Conservation (phyloP, 2,113 vertebrate species). For the Rhabdornis inornatus region DNA sequence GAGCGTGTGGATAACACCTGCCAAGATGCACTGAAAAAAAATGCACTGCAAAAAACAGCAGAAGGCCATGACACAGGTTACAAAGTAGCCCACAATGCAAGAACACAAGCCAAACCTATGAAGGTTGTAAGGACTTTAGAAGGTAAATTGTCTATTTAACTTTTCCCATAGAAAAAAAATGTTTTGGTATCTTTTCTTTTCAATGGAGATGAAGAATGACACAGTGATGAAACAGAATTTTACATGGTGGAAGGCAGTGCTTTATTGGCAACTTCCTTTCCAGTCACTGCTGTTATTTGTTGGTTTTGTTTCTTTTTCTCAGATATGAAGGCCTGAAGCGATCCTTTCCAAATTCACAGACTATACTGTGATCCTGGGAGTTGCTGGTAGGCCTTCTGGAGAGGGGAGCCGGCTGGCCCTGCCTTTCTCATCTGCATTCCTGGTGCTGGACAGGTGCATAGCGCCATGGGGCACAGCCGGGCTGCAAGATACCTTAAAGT, state of each 20-base stretch:
- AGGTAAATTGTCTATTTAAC: not conserved
- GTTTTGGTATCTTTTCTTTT: not conserved
- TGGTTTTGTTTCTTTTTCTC: not conserved
- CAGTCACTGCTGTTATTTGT: not conserved
- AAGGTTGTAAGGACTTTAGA: not conserved
- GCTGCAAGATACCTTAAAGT: rapidly evolving
- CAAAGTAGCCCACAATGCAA: not conserved
- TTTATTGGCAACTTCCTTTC: not conserved
- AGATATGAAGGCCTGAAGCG: not conserved
- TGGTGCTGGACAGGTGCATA: rapidly evolving
- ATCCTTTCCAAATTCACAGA: not conserved
- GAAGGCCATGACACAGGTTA: not conserved
- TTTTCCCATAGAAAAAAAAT: not conserved
- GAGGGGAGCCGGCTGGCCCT: not conserved
- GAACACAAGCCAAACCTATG: not conserved
- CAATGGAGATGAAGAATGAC: not conserved
- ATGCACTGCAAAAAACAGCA: not conserved
- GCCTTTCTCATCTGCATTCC: rapidly evolving
- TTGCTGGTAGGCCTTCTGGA: not conserved
- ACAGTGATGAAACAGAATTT: not conserved
- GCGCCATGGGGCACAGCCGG: rapidly evolving
- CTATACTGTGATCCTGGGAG: not conserved
- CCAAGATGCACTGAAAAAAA: not conserved
- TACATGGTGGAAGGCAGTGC: not conserved
- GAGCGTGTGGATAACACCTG: not conserved